Conservation (phyloP, 2,888 invertebrate genomes). For the Gryllus longicercus region DNA sequence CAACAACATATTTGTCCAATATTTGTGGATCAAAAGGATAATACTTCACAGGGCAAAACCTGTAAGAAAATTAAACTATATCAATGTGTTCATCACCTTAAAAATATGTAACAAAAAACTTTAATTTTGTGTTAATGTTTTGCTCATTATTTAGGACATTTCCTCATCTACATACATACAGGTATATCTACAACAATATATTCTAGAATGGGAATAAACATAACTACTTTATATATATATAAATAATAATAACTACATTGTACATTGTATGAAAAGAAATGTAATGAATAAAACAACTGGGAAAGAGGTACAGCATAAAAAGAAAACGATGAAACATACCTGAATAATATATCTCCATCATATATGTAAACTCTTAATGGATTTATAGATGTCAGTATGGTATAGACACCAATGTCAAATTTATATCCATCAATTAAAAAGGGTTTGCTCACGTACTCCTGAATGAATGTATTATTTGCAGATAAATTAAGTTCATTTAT, state of each 20-base stretch:
- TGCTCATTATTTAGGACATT: not conserved
- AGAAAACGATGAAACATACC: constrained; percentile 51
- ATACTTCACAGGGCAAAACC: constrained; percentile 86
- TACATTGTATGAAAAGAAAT: not conserved
- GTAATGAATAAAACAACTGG: not conserved
- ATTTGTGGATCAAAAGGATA: constrained; percentile 80
- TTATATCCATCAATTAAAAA: constrained; percentile 88
- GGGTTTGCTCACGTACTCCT: constrained; percentile 85
- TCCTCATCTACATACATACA: not conserved
- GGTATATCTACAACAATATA: not conserved
- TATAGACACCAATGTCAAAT: constrained; percentile 96
- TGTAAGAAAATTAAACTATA: constrained; percentile 44
- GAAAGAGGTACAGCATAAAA: constrained; percentile 20
- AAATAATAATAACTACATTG: too few species aligned
- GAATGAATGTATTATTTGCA: constrained; percentile 75
- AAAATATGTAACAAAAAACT: not conserved
- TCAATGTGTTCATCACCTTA: too few species aligned
- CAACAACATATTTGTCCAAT: constrained; percentile 87
- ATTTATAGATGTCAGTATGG: constrained; percentile 83
- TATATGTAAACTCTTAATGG: constrained; percentile 87
- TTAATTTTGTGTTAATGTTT: not conserved
- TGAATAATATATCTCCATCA: constrained; percentile 83
- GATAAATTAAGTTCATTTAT: constrained; percentile 67
- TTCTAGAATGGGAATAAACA: not conserved
- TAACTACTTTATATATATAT: too few species aligned